phyloP scores from a whole-genome alignment of 2,888 invertebrate genomes.

The Ephialtes manifestator region DNA sequence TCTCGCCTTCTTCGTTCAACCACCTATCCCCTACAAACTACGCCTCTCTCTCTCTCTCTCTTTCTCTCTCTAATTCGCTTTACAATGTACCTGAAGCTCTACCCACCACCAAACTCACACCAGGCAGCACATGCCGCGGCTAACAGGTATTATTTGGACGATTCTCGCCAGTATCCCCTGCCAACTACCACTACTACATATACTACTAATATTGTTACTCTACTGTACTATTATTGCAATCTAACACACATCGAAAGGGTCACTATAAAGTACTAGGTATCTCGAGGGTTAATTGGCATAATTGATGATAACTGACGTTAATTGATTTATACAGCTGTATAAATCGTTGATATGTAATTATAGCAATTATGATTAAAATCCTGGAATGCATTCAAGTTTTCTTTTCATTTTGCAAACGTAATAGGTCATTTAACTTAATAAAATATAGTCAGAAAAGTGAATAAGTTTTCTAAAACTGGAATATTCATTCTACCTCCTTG shows the following conservation, averaged over 20 bases:
- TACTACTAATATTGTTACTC: slow-evolving; percentile 19
- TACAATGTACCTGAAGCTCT: slow-evolving; percentile 62
- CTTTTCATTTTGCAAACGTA: neutral
- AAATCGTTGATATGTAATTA: neutral
- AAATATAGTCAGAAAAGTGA: neutral
- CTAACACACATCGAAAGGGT: slow-evolving; percentile 9
- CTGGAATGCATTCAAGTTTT: neutral
- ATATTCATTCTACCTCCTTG: too few species aligned
- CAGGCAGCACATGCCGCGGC: slow-evolving; percentile 64
- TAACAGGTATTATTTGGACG: slow-evolving; percentile 70
- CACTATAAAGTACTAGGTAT: slow-evolving; percentile 30
- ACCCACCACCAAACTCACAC: slow-evolving; percentile 51
- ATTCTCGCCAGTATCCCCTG: slow-evolving; percentile 63
- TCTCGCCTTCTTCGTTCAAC: slow-evolving; percentile 26
- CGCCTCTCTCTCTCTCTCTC: slow-evolving; percentile 23
- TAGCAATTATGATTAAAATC: neutral
- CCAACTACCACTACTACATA: slow-evolving; percentile 25
- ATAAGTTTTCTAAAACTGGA: neutral
- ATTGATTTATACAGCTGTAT: slow-evolving; percentile 22
- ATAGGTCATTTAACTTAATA: neutral
- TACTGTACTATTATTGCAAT: slow-evolving; percentile 2
- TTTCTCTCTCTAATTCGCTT: slow-evolving; percentile 64
- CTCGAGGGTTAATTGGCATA: slow-evolving; percentile 59
- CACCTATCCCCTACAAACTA: neutral
- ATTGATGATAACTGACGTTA: too few species aligned